Conservation (phyloP, 2,797 vertebrate genomes). For the Sebastiscus albofasciatus region DNA sequence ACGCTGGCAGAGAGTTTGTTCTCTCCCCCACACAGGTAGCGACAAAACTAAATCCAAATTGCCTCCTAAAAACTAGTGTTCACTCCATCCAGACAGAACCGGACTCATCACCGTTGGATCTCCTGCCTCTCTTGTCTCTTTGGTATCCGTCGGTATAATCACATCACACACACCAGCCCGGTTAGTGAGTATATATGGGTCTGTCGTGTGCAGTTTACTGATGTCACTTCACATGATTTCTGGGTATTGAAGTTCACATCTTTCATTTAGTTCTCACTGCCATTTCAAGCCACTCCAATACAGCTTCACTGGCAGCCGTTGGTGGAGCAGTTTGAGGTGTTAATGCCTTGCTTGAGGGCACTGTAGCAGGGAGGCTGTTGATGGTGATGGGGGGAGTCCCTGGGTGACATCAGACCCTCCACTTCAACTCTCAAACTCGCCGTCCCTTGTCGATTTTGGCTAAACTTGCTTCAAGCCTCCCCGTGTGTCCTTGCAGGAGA, state of each 20-base stretch:
- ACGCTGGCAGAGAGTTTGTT: neutral
- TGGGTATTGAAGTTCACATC: conserved; percentile 42
- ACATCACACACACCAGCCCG: conserved; percentile 26
- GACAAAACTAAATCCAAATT: conserved; percentile 6
- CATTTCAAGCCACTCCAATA: conserved; percentile 22
- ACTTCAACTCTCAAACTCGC: conserved; percentile 18
- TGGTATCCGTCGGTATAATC: conserved; percentile 13
- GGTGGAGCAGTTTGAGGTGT: conserved; percentile 40
- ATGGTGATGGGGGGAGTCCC: conserved; percentile 1
- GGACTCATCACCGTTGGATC: conserved; percentile 6
- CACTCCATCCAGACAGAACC: neutral
- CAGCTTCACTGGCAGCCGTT: conserved; percentile 16
- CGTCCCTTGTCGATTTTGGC: conserved; percentile 30
- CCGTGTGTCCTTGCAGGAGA: conserved; percentile 24
- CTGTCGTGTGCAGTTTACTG: conserved; percentile 18
- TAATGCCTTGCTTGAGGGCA: conserved; percentile 51
- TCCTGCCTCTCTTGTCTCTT: conserved; percentile 12
- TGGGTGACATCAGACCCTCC: conserved; percentile 44
- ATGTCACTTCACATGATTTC: conserved; percentile 41
- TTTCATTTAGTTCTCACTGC: conserved; percentile 23
- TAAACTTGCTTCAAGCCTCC: conserved; percentile 10
- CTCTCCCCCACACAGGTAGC: neutral
- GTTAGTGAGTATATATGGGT: neutral
- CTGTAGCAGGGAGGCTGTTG: conserved; percentile 12
- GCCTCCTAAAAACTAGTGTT: neutral